A percentile compares a stretch with the other conserved stretches of the same genome.
phyloP scores from a whole-genome alignment of 2,888 invertebrate genomes.

The Tetramorium bicarinatum region DNA sequence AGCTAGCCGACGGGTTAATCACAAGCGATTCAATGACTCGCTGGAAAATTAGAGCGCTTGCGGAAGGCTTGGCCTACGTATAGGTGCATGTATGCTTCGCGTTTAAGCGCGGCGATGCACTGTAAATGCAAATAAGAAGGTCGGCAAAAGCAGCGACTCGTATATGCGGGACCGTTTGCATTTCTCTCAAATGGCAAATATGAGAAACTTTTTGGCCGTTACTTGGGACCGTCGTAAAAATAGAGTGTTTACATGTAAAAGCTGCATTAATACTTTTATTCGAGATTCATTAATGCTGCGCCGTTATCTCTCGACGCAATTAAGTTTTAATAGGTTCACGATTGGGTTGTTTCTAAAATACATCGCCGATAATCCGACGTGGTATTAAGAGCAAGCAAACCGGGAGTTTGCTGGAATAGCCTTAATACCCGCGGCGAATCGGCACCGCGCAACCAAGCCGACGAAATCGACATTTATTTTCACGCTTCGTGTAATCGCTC shows the following conservation, averaged over 20 bases:
- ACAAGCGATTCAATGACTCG: slow-evolving; percentile 50
- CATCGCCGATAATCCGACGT: slow-evolving; percentile 22
- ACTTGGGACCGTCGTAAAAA: background rate
- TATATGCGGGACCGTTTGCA: slow-evolving; percentile 22
- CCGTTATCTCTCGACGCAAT: slow-evolving; percentile 12
- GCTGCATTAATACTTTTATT: slow-evolving; percentile 6
- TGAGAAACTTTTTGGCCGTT: background rate
- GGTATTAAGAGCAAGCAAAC: slow-evolving; percentile 16
- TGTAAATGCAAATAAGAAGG: slow-evolving; percentile 53
- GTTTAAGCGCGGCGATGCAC: slow-evolving; percentile 31
- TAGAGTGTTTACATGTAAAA: background rate
- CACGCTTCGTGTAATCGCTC: slow-evolving; percentile 33
- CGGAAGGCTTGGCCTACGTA: background rate
- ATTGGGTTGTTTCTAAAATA: slow-evolving; percentile 24
- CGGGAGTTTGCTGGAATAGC: slow-evolving; percentile 5
- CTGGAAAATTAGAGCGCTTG: slow-evolving; percentile 38
- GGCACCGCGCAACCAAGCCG: slow-evolving; percentile 35
- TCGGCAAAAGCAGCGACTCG: slow-evolving; percentile 21
- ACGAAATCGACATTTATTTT: slow-evolving; percentile 63
- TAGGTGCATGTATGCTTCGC: background rate
- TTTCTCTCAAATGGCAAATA: slow-evolving; percentile 21
- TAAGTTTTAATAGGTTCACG: slow-evolving; percentile 28
- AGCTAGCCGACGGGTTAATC: slow-evolving; percentile 44
- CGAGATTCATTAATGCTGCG: slow-evolving; percentile 1
- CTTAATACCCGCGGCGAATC: background rate